Conservation (phyloP, 2,888 invertebrate species). For the Crepidodera aurea region DNA sequence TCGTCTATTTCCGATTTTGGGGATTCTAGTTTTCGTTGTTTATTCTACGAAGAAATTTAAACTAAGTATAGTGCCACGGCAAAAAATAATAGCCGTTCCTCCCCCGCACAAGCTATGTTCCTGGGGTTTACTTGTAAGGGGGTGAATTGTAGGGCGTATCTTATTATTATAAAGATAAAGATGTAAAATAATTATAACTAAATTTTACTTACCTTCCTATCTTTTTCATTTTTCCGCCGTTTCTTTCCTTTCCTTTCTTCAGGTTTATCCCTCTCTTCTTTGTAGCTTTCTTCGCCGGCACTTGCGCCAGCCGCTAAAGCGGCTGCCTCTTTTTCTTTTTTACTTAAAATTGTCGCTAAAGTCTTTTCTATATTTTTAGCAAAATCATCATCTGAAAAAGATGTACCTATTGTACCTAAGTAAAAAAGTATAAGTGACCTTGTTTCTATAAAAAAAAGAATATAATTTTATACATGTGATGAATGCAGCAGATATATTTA, state of each 20-base stretch:
- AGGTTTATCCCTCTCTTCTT: slow-evolving; percentile 61
- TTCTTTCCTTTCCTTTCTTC: slow-evolving; percentile 61
- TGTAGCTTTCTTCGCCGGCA: slow-evolving; percentile 58
- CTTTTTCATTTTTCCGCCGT: slow-evolving; percentile 66
- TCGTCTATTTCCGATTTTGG: slow-evolving; percentile 70
- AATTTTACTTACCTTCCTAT: slow-evolving; percentile 62
- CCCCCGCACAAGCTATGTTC: too few species aligned
- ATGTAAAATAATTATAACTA: too few species aligned
- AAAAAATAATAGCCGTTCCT: too few species aligned
- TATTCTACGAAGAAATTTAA: slow-evolving; percentile 56
- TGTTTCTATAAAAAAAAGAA: too few species aligned
- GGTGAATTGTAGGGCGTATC: too few species aligned
- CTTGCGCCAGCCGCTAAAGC: slow-evolving; percentile 46
- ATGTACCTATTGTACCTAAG: neutral
- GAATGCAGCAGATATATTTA: too few species aligned
- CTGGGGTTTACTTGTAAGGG: too few species aligned
- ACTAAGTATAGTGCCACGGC: too few species aligned
- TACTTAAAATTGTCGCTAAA: slow-evolving; percentile 74
- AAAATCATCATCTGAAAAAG: slow-evolving; percentile 70
- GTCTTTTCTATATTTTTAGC: slow-evolving; percentile 82
- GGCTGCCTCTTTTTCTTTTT: slow-evolving; percentile 66
- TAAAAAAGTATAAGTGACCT: neutral
- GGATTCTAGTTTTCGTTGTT: slow-evolving; percentile 64
- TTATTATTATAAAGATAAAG: too few species aligned
- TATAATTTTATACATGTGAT: too few species aligned